Conservation (phyloP, 2,113 vertebrate genomes). For the Hippoglossus stenolepis region DNA sequence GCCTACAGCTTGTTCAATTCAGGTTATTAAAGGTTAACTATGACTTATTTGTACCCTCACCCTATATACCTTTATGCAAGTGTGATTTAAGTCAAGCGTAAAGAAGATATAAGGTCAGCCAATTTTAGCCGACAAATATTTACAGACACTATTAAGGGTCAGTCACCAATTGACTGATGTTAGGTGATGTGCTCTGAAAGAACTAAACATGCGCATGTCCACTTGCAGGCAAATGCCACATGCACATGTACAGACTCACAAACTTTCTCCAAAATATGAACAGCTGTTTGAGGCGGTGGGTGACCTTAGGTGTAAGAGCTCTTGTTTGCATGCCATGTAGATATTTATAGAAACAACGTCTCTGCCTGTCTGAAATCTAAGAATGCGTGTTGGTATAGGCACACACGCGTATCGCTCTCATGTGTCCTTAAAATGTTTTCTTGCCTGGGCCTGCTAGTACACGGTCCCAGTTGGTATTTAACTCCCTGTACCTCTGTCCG, state of each 20-base stretch:
- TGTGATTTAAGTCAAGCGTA: not conserved
- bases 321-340: slow-evolving; percentile 63
- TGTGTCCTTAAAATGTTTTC: slow-evolving; percentile 9
- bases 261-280: slow-evolving; percentile 34
- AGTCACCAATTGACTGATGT: not conserved
- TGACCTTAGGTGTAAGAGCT: slow-evolving; percentile 56
- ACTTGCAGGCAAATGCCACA: slow-evolving; percentile 5
- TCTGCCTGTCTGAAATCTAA: slow-evolving; percentile 43
- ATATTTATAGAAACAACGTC: slow-evolving; percentile 67
- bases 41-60: too few species aligned
- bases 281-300: slow-evolving; percentile 62
- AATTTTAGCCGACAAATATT: not conserved
- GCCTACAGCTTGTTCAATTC: slow-evolving; percentile 6
- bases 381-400: slow-evolving; percentile 28
- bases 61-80: not conserved
- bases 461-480: not conserved
- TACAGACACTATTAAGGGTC: not conserved
- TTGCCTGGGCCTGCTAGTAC: not conserved
- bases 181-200: not conserved
- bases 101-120: too few species aligned
- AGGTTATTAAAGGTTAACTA: slow-evolving; percentile 23
- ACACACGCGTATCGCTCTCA: slow-evolving; percentile 10
- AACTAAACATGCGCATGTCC: not conserved
- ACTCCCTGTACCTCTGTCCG: not conserved
- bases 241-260: slow-evolving; percentile 11